phyloP scores from a whole-genome alignment of 2,888 invertebrate species.

The Ornithoptera priamus region DNA sequence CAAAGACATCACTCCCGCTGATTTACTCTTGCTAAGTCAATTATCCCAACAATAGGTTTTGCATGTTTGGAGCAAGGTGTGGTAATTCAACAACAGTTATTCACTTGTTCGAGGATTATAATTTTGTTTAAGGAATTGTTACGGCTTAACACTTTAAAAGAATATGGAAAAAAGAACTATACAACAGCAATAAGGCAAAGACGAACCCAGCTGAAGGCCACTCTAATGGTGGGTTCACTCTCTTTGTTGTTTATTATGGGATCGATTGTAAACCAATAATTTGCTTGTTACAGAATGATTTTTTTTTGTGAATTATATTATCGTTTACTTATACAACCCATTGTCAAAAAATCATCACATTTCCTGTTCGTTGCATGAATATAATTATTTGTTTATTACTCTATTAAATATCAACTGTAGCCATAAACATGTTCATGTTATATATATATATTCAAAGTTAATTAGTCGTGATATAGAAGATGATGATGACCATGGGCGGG shows the following conservation, averaged over 20 bases:
- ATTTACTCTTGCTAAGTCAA: slow-evolving; percentile 48
- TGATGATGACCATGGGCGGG: too few relatives aligned
- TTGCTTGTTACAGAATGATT: background rate
- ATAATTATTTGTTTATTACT: too few relatives aligned
- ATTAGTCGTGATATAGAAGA: too few relatives aligned
- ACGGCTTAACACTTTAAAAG: slow-evolving; percentile 16
- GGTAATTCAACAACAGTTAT: slow-evolving; percentile 24
- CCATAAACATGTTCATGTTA: too few relatives aligned
- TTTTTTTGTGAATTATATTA: too few relatives aligned
- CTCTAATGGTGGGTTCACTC: slow-evolving; percentile 1
- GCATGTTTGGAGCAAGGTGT: slow-evolving; percentile 55
- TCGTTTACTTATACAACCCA: too few relatives aligned
- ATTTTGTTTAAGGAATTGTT: slow-evolving; percentile 14
- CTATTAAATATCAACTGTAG: too few relatives aligned
- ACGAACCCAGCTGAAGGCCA: background rate
- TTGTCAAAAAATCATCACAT: too few relatives aligned
- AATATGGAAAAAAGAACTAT: background rate
- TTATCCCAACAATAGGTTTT: slow-evolving; percentile 55
- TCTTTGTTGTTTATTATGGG: slow-evolving; percentile 4
- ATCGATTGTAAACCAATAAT: slow-evolving; percentile 12
- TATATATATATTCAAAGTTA: too few relatives aligned
- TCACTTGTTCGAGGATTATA: slow-evolving; percentile 40
- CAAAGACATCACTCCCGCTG: slow-evolving; percentile 51
- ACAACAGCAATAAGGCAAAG: background rate
- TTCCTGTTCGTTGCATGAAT: too few relatives aligned